A percentile compares a stretch with the other conserved stretches of the same genome.
phyloP scores from a whole-genome alignment of 2,797 vertebrate species.

The Tympanoctomys barrerae region DNA sequence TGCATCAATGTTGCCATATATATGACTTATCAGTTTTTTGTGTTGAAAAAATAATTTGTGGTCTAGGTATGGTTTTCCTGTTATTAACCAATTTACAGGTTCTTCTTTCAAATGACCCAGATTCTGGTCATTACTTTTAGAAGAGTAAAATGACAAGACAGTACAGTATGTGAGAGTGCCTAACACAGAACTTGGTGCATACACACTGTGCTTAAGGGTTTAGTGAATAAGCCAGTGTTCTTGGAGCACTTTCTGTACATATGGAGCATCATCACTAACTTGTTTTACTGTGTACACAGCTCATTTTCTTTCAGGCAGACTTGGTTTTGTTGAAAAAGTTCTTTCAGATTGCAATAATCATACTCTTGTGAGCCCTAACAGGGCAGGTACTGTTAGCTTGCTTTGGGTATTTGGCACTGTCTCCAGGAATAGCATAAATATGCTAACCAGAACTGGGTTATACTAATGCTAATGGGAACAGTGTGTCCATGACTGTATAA shows the following conservation, averaged over 20 bases:
- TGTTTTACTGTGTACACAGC: constrained; percentile 55
- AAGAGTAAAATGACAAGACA: constrained; percentile 34
- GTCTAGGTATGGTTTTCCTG: constrained; percentile 54
- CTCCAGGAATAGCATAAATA: constrained; percentile 71
- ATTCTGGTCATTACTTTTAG: constrained; percentile 46
- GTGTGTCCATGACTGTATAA: constrained; percentile 71
- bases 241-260: constrained; percentile 42
- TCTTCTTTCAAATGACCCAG: not conserved
- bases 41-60: constrained; percentile 3
- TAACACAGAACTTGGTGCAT: constrained; percentile 9
- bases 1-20: not conserved
- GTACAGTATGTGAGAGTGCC: not conserved
- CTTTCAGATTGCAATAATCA: constrained; percentile 65
- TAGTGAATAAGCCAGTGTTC: constrained; percentile 32
- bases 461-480: constrained; percentile 73
- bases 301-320: constrained; percentile 71
- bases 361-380: constrained; percentile 73
- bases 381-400: constrained; percentile 71
- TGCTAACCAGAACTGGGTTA: constrained; percentile 76
- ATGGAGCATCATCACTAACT: constrained; percentile 45
- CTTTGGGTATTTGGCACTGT: constrained; percentile 66
- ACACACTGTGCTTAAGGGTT: not conserved
- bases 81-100: constrained; percentile 4
- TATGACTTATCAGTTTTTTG: not conserved
- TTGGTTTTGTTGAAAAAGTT: constrained; percentile 63